Evolutionary conservation across 2,797 vertebrate species (phyloP), one percentile per base, ranked within the genome.

Genomic region (Platyrinchus mystaceus): DNA sequence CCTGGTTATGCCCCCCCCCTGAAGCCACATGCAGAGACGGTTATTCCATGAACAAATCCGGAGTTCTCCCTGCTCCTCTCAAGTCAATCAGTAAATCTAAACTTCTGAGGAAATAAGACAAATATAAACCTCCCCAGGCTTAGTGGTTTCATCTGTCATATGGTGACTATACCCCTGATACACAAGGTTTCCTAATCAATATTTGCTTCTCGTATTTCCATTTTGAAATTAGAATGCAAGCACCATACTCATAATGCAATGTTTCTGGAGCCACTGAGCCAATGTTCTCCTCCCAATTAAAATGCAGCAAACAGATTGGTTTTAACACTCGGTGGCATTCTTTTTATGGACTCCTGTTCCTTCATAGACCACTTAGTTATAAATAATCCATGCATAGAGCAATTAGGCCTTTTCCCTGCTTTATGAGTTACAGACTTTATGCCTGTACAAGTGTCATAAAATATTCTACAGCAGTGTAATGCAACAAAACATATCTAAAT

Each of bases 381-480:
- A 97, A 97, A 97, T 96, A 96, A 97, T 87, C 91, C 77, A 59
- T 91, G 70, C 62, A 93, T 3, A 84, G 49, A 83, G 88, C 78
- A 96, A 94, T 96, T 95, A 94, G 82, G 56, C n/a, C 18, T 94
- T 52, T 93, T 94, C 56, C 34, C 90, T 69, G 59, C 82, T 96
- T 94, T 96, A 78, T 78, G 49, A 19, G 44, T 93, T 88, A 56
- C 81, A 94, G 78, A 70, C 41, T 87, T 90, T 77, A 84, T 49
- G 37, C 53, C 80, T 80, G 27, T 77, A 46, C 75, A 80, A 87
- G 32, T 36, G 87, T 82, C 34, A 47, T 30, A 47, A 88, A 94
- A 84, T 74, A 46, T n/a, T 94, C 82, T 85, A 39, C 94, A 95
- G 66, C 22, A 69, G 50, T 78, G 84, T 93, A 90, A 52, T 56